A percentile compares a stretch with the other conserved stretches of the same genome.
These are phyloP conservation scores for Anticlea derivata DNA, from an alignment of 2,888 invertebrate genomes.

Conservation along the genomic window DNA sequence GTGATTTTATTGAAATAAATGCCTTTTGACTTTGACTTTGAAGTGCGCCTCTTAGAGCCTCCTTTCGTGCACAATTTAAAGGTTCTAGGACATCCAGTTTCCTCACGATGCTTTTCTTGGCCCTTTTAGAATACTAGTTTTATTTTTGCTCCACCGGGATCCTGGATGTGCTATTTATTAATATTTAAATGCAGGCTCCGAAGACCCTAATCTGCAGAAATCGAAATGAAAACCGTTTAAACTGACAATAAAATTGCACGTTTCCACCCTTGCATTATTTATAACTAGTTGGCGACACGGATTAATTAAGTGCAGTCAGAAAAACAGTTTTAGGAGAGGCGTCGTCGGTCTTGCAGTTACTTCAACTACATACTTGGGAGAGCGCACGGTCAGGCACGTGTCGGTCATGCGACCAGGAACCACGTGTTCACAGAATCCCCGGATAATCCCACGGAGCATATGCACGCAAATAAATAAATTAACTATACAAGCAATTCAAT, in stretches of 20 bases:
- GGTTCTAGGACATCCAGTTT: no score
- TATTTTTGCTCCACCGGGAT: no score
- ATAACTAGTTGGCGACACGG: conserved; percentile 57
- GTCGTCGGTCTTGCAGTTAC: conserved; percentile 53
- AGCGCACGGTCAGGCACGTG: conserved; percentile 53
- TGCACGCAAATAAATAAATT: conserved; percentile 80
- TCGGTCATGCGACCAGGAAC: conserved; percentile 47
- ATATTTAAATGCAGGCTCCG: not conserved
- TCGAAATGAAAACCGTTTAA: conserved; percentile 19
- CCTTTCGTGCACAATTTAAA: no score
- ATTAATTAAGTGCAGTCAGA: conserved; percentile 78
- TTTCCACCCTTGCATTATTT: conserved; percentile 31
- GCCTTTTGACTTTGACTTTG: no score
- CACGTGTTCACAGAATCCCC: conserved; percentile 36
- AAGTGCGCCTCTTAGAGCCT: no score
- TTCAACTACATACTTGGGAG: conserved; percentile 60
- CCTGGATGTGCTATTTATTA: no score
- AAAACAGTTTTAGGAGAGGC: conserved; percentile 69
- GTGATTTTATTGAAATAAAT: no score
- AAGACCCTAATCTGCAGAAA: conserved; percentile 9
- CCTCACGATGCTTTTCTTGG: no score
- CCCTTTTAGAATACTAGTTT: no score
- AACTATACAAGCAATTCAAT: conserved; percentile 57
- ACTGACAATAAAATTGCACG: conserved; percentile 20
- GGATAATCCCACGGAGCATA: conserved; percentile 72